A percentile compares a stretch with the other conserved stretches of the same genome.
These are phyloP conservation scores for Sebastes fasciatus DNA, from an alignment of 2,113 vertebrate genomes.

Conservation along the genomic window DNA sequence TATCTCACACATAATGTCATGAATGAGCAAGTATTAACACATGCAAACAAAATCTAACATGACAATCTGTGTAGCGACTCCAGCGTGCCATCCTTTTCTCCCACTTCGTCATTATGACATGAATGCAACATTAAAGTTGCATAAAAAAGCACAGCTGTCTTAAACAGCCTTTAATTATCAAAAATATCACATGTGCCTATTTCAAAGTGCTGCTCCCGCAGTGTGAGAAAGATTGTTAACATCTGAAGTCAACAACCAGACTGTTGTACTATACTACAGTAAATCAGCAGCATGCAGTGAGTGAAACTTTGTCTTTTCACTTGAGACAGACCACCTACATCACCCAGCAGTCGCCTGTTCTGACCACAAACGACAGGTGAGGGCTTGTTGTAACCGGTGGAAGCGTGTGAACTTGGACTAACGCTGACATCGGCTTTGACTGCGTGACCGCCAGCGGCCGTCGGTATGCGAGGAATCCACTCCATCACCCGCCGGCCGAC, in stretches of 20 bases:
- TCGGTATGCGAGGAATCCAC: slow-evolving; percentile 70
- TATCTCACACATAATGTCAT: no score
- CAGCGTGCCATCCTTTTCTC: neutral
- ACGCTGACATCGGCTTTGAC: slow-evolving; percentile 52
- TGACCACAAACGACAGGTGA: slow-evolving; percentile 72
- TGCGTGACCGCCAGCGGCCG: slow-evolving; percentile 43
- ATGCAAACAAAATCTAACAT: neutral
- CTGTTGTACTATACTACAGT: neutral
- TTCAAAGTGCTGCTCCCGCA: neutral
- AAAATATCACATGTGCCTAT: neutral
- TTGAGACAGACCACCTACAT: slow-evolving; percentile 38
- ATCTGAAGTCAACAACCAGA: neutral
- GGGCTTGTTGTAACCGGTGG: slow-evolving; percentile 60
- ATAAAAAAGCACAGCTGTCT: neutral
- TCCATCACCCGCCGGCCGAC: slow-evolving; percentile 66
- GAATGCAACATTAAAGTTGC: neutral
- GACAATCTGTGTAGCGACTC: neutral
- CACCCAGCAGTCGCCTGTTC: neutral
- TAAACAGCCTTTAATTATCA: neutral
- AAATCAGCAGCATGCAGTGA: neutral
- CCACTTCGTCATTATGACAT: neutral
- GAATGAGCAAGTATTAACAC: neutral
- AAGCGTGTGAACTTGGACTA: slow-evolving; percentile 68
- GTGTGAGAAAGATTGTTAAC: neutral
- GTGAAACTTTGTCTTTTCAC: neutral